These are phyloP conservation scores for Danaus melanippus DNA, from an alignment of 1,140 invertebrate species.

Conservation along the genomic window DNA sequence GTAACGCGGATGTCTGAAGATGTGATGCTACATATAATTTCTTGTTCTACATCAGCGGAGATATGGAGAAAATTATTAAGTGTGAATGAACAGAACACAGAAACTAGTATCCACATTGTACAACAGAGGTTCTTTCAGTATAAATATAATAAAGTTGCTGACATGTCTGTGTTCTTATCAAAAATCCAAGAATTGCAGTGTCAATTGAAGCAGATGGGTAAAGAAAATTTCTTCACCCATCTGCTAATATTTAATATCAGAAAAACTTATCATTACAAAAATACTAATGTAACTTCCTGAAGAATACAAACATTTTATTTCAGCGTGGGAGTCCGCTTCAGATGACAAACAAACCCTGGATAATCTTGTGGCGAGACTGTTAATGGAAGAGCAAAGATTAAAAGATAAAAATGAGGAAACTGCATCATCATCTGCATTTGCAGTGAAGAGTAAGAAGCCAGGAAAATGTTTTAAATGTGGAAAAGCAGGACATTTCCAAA, in stretches of 20 bases:
- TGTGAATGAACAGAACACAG: constrained; percentile 49
- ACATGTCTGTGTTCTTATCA: too few species aligned
- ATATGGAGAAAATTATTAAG: constrained; percentile 46
- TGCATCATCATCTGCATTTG: too few species aligned
- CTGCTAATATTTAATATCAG: constrained; percentile 1
- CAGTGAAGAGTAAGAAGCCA: background rate
- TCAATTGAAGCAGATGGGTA: too few species aligned
- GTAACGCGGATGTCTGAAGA: constrained; percentile 19
- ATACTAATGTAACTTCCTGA: too few species aligned
- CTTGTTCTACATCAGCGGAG: constrained; percentile 32
- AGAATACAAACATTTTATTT: too few species aligned
- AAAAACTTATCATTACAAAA: too few species aligned
- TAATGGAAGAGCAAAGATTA: too few species aligned
- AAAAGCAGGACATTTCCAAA: constrained; percentile 13
- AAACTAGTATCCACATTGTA: constrained; percentile 28
- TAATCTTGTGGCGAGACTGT: too few species aligned
- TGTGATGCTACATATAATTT: constrained; percentile 28
- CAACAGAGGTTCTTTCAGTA: constrained; percentile 26
- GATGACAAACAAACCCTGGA: too few species aligned
- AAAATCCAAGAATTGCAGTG: too few species aligned
- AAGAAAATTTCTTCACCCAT: constrained; percentile 9
- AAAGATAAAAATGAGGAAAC: too few species aligned
- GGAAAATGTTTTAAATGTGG: background rate
- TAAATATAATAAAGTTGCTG: constrained; percentile 7
- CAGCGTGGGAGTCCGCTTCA: too few species aligned